A percentile compares a stretch with the other conserved stretches of the same genome.
Conservation (phyloP, 2,888 invertebrate genomes). For the Pediacus dermestoides region DNA sequence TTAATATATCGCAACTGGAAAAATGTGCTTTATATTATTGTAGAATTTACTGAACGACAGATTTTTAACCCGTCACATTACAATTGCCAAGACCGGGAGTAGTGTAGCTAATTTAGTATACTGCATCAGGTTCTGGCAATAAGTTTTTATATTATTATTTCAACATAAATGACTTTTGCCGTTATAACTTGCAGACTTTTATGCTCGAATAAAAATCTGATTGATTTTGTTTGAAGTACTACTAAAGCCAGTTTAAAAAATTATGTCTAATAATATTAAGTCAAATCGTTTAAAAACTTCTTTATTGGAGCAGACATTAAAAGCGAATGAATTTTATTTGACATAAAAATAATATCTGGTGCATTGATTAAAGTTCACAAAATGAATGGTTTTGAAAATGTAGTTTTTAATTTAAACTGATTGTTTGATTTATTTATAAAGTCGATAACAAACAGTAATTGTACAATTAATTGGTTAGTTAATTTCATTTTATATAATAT, state of each 20-base stretch:
- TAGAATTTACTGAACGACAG: slow-evolving; percentile 3
- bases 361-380: too few species aligned
- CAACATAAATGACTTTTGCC: slow-evolving; percentile 6
- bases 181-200: slow-evolving; percentile 7
- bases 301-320: too few species aligned
- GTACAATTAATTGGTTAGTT: too few species aligned
- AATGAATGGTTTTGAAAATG: too few species aligned
- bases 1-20: too few species aligned
- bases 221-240: slow-evolving; percentile 6
- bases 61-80: slow-evolving; percentile 7
- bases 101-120: slow-evolving; percentile 9
- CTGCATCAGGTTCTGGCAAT: slow-evolving; percentile 6
- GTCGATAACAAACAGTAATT: background rate
- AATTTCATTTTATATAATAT: too few species aligned
- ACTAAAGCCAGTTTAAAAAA: background rate
- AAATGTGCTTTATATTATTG: slow-evolving; percentile 6
- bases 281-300: too few species aligned
- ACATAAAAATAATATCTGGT: too few species aligned
- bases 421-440: too few species aligned
- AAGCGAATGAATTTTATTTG: too few species aligned
- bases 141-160: slow-evolving; percentile 10
- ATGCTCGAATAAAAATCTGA: slow-evolving; percentile 7
- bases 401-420: too few species aligned
- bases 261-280: background rate
- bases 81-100: slow-evolving; percentile 8